These are phyloP conservation scores for Anas platyrhynchos DNA, from an alignment of 2,113 vertebrate species.

Conservation along the genomic window DNA sequence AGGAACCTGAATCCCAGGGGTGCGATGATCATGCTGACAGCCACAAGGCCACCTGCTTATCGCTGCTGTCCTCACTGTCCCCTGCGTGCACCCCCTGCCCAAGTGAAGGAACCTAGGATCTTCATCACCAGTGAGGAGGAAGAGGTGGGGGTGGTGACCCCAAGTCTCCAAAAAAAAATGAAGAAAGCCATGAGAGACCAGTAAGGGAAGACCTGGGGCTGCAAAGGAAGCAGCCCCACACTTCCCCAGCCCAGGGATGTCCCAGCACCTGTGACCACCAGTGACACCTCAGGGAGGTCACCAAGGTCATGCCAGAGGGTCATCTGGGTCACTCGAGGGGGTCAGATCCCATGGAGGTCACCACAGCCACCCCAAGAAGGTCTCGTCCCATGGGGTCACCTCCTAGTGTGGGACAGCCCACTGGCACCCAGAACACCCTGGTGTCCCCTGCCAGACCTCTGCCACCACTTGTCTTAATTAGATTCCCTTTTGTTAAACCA, in stretches of 20 bases:
- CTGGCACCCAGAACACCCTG: not conserved
- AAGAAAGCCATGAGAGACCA: not conserved
- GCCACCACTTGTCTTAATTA: not conserved
- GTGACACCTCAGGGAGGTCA: not conserved
- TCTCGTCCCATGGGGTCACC: not conserved
- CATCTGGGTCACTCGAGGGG: too few relatives aligned
- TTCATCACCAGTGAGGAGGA: not conserved
- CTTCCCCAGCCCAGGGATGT: not conserved
- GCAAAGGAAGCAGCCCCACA: not conserved
- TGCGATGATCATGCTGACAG: not conserved
- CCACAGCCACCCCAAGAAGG: not conserved
- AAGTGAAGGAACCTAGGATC: not conserved
- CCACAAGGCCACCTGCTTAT: not conserved
- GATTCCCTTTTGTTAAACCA: not conserved
- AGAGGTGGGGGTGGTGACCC: not conserved
- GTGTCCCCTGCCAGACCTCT: not conserved
- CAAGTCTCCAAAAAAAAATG: not conserved
- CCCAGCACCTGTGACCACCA: not conserved
- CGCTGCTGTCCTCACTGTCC: rapidly evolving
- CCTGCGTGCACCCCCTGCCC: not conserved
- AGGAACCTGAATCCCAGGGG: not conserved
- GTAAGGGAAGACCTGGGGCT: not conserved
- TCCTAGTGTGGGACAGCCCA: not conserved
- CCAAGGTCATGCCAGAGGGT: not conserved
- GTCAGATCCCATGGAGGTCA: not conserved